Conservation (phyloP, 1,140 invertebrate genomes). For the Drosophila nasuta region DNA sequence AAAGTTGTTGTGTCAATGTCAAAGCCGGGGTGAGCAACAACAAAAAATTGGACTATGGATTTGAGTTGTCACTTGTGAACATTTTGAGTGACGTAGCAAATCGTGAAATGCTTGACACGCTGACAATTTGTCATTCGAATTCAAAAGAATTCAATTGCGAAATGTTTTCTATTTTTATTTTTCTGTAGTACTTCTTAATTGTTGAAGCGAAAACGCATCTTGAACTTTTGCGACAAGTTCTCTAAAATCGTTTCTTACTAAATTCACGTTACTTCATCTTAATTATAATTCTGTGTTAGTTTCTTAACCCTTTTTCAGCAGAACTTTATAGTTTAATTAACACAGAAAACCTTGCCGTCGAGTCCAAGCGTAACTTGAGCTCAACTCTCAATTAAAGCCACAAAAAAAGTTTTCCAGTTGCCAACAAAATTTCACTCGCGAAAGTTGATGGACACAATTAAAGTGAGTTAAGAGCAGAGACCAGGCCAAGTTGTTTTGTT, state of each 20-base stretch:
- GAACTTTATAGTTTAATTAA: constrained; percentile 60
- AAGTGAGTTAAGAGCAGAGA: constrained; percentile 46
- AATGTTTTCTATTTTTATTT: constrained; percentile 1
- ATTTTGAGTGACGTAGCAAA: constrained; percentile 37
- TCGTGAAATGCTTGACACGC: constrained; percentile 17
- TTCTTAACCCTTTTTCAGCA: constrained; percentile 38
- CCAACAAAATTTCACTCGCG: constrained; percentile 72
- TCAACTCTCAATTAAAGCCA: constrained; percentile 26
- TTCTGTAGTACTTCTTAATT: background rate
- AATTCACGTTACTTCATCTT: background rate
- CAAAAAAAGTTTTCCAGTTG: constrained; percentile 32
- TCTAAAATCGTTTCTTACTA: background rate
- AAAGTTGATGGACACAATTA: constrained; percentile 54
- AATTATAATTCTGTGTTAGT: background rate
- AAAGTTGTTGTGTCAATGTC: constrained; percentile 79
- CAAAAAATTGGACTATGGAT: constrained; percentile 41
- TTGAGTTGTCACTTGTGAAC: constrained; percentile 32
- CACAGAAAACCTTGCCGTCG: constrained; percentile 50
- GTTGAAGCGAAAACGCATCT: background rate
- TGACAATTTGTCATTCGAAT: constrained; percentile 33
- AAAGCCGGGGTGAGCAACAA: constrained; percentile 49
- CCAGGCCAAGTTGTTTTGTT: constrained; percentile 28
- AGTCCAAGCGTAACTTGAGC: background rate
- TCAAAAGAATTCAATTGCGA: background rate
- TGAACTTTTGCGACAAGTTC: background rate